Evolutionary conservation across 2,113 vertebrate genomes (phyloP).

Genomic region (Micronycteris hirsuta): DNA sequence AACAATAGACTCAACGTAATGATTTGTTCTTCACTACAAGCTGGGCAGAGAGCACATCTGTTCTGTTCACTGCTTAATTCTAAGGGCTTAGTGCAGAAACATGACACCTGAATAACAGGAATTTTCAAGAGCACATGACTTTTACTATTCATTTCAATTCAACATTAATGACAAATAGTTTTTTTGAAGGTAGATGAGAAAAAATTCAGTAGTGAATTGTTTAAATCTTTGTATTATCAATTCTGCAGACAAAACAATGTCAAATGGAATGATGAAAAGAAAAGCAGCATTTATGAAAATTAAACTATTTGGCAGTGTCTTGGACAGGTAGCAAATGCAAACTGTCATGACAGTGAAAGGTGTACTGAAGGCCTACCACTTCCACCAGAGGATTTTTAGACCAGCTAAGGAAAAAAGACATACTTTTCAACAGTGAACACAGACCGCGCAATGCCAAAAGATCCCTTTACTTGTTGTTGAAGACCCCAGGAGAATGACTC

Average conservation of each 20-base stretch:
- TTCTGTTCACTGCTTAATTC: conserved; percentile 9
- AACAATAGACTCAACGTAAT: not conserved
- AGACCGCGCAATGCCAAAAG: not conserved
- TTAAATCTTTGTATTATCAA: conserved; percentile 13
- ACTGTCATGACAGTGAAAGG: not conserved
- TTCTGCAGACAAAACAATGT: not conserved
- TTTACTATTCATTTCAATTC: not conserved
- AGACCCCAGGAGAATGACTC: not conserved
- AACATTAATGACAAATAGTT: not conserved
- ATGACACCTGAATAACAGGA: not conserved
- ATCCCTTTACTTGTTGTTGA: not conserved
- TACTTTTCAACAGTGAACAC: not conserved
- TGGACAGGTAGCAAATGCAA: not conserved
- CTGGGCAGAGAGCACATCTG: not conserved
- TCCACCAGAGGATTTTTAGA: not conserved
- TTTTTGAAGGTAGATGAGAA: not conserved
- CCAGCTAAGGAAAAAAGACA: not conserved
- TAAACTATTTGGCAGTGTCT: not conserved
- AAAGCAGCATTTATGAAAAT: conserved; percentile 9
- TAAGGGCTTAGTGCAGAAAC: not conserved
- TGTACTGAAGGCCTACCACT: not conserved
- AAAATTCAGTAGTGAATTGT: conserved; percentile 1
- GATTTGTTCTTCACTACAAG: not conserved
- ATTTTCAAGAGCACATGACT: not conserved
- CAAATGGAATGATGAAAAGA: not conserved